These are phyloP conservation scores for Oligia latruncula DNA, from an alignment of 2,888 invertebrate genomes.

Conservation along the genomic window DNA sequence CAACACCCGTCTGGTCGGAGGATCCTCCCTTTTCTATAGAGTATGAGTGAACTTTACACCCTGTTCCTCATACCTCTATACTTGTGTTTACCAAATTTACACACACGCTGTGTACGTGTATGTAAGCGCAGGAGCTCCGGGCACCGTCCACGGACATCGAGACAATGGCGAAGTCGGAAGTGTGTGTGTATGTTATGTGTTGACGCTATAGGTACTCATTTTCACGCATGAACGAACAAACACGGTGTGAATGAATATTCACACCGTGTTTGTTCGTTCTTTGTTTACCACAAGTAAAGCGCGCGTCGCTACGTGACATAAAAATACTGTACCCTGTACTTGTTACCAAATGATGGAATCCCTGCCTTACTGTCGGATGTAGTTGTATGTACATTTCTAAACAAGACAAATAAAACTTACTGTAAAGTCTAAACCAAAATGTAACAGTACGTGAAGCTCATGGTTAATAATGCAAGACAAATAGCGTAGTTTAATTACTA, in stretches of 20 bases:
- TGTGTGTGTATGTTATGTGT: background rate
- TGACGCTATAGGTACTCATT: background rate
- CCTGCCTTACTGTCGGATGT: background rate
- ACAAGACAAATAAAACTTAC: constrained; percentile 27
- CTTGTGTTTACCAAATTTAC: background rate
- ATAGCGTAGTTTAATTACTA: constrained; percentile 44
- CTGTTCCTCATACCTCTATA: no score
- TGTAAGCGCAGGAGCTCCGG: background rate
- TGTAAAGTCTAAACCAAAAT: constrained; percentile 30
- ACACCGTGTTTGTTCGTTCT: background rate
- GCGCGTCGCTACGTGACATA: background rate
- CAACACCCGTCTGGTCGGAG: no score
- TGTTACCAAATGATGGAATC: background rate
- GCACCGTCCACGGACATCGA: background rate
- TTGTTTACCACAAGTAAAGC: background rate
- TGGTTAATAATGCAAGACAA: constrained; percentile 43
- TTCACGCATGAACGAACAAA: background rate
- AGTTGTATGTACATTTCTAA: background rate
- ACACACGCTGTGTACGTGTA: background rate
- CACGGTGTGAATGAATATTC: background rate
- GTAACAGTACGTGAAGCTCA: constrained; percentile 26
- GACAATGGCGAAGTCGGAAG: background rate
- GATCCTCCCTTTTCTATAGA: no score
- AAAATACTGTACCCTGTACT: background rate
- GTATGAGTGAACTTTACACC: no score